Base-by-base conservation (phyloP, 2,888 invertebrate species). In the Matsumyia berberina region DNA sequence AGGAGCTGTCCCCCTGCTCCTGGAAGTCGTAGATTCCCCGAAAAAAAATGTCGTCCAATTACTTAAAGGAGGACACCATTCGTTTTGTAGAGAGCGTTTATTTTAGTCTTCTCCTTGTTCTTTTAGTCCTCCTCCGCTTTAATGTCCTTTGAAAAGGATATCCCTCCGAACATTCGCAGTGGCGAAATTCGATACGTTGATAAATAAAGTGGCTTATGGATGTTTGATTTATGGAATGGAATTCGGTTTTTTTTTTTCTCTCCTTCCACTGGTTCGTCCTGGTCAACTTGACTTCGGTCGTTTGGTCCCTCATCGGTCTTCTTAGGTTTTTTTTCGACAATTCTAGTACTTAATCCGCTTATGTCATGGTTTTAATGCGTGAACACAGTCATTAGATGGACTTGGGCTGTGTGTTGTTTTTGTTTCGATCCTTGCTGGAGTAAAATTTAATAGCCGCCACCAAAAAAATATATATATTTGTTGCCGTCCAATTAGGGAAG, bases 351-450 rank as follows among this genome's bases (percentile, higher is more conserved):
- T 80, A 85, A 85, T 80, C 85, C 80, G 85, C 85, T 85, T 85
- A 85, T 80, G 85, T 85, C 85, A 85, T 70, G 80, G 85, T 73
- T 79, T 69, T 85, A 85, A 79, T 74, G 79, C 85, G 79, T 85
- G 85, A 85, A 64, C 74, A 69, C 64, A 74, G 62, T 79, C 79
- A 85, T 85, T 67, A 69, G 49, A 58, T 37, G 57, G 67, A 66
- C 60, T 67, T 74, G 60, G 66, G 24, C 9, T 39, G 19, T 42
- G 29, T 42, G 39, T 64, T 33, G 5, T 9, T 15, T 31, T 33
- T 44, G 5, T 33, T 49, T 60, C 35, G 42, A 9, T 58, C 46
- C 44, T 17, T 44, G 12, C 5, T 37, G 49, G 51, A 57, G 49
- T 44, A 19, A 58, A 79, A 64, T 55, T 78, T 78, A 78, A 78